Conservation (phyloP, 1,140 invertebrate genomes). For the Drosophila santomea region DNA sequence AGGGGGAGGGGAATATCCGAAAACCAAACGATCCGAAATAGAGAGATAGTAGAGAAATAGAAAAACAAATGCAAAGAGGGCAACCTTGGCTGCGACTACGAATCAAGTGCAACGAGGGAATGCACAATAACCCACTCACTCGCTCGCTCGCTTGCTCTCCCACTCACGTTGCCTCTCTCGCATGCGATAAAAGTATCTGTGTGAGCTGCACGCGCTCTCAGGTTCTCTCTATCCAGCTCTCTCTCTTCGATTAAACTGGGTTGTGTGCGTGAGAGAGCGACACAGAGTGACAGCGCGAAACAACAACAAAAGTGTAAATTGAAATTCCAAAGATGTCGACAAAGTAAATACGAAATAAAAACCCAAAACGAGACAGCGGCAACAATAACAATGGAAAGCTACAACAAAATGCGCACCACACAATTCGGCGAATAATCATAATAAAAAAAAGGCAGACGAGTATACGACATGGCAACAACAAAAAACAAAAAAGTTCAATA, state of each 20-base stretch:
- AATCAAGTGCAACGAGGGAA: conserved; percentile 26
- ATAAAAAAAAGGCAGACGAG: conserved; percentile 37
- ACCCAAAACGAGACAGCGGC: conserved; percentile 49
- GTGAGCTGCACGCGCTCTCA: conserved; percentile 21
- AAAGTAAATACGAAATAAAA: conserved; percentile 74
- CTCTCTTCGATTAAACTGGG: background rate
- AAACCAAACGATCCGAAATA: conserved; percentile 44
- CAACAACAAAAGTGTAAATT: conserved; percentile 84
- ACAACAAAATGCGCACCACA: conserved; percentile 80
- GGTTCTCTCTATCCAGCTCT: background rate
- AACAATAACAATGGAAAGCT: conserved; percentile 68
- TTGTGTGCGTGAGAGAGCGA: conserved; percentile 14
- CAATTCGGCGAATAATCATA: conserved; percentile 68
- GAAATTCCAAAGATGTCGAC: conserved; percentile 83
- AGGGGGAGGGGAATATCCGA: background rate
- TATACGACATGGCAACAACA: conserved; percentile 35
- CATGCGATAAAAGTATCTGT: conserved; percentile 78
- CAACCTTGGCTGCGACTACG: conserved; percentile 57
- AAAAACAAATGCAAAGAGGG: conserved; percentile 54
- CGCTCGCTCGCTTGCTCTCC: background rate
- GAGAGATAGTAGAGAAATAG: conserved; percentile 2
- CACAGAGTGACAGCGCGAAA: conserved; percentile 46
- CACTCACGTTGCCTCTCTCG: conserved; percentile 31
- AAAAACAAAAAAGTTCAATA: conserved; percentile 31
- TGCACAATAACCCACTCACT: conserved; percentile 25